These are phyloP conservation scores for Carassius auratus DNA, from an alignment of 2,113 vertebrate genomes.

Conservation along the genomic window DNA sequence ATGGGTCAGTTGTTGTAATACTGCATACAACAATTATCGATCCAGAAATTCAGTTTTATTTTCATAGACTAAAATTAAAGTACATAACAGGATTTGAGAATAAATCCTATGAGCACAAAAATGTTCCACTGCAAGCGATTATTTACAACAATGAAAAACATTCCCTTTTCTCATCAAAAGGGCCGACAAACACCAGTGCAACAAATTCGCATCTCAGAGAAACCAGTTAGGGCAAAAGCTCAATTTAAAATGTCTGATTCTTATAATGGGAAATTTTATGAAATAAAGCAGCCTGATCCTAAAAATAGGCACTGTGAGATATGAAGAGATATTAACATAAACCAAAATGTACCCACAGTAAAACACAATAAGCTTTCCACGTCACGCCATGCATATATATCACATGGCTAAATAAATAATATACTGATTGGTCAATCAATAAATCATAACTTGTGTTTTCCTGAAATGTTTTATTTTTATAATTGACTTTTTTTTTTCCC, in stretches of 20 bases:
- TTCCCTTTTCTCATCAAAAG: slow-evolving; percentile 67
- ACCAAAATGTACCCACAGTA: slow-evolving; percentile 56
- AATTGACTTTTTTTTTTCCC: slow-evolving; percentile 13
- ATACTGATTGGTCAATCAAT: slow-evolving; percentile 54
- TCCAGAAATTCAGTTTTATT: slow-evolving; percentile 71
- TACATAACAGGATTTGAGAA: slow-evolving; percentile 85
- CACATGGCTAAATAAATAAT: slow-evolving; percentile 57
- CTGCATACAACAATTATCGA: slow-evolving; percentile 25
- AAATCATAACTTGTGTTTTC: slow-evolving; percentile 16
- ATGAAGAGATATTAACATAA: slow-evolving; percentile 58
- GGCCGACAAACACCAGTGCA: slow-evolving; percentile 61
- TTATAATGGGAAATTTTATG: slow-evolving; percentile 7
- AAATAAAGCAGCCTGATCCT: slow-evolving; percentile 27
- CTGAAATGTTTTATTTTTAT: slow-evolving; percentile 25
- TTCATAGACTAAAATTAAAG: slow-evolving; percentile 80
- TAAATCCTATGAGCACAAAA: slow-evolving; percentile 84
- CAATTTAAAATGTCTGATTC: not conserved
- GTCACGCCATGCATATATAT: slow-evolving; percentile 50
- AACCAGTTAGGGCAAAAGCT: not conserved
- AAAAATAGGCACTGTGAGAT: slow-evolving; percentile 65
- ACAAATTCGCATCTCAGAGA: slow-evolving; percentile 15
- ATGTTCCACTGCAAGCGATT: slow-evolving; percentile 80
- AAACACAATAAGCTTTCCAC: slow-evolving; percentile 46
- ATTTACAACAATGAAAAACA: slow-evolving; percentile 77
- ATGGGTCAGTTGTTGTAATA: not conserved